Conservation (phyloP, 1,140 invertebrate genomes). For the Amphibalanus amphitrite region DNA sequence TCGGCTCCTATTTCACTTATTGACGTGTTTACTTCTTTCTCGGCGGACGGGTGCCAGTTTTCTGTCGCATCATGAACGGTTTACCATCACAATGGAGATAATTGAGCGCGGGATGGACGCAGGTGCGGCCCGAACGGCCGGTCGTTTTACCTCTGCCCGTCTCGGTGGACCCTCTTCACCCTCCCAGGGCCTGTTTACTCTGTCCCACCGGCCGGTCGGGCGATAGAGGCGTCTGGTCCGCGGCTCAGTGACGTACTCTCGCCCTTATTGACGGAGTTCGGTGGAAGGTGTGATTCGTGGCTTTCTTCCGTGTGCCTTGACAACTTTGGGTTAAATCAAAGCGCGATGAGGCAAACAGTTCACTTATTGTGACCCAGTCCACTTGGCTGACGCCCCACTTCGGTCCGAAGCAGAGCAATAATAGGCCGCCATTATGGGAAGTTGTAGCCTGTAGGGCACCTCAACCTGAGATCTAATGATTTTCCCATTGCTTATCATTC, state of each 20-base stretch:
- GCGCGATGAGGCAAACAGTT: not conserved
- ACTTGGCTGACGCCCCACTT: not conserved
- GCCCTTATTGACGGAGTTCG: not conserved
- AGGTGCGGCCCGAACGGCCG: not conserved
- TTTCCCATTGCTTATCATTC: too few relatives aligned
- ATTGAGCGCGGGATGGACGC: not conserved
- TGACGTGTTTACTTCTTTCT: not conserved
- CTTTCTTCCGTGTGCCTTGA: not conserved
- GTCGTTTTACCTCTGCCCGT: not conserved
- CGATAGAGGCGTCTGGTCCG: not conserved
- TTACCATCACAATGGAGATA: slow-evolving; percentile 1
- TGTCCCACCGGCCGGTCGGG: not conserved
- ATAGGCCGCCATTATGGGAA: not conserved
- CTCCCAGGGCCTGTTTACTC: not conserved
- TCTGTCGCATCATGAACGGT: not conserved
- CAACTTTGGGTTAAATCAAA: not conserved
- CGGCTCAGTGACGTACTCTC: not conserved
- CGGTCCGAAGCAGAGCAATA: not conserved
- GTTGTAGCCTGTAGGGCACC: too few relatives aligned
- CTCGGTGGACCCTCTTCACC: not conserved
- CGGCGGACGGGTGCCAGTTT: not conserved
- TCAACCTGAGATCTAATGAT: too few relatives aligned
- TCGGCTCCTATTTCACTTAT: not conserved
- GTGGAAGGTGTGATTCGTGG: not conserved
- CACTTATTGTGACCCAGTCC: not conserved